These are phyloP conservation scores for Platycnemis pennipes DNA, from an alignment of 2,888 invertebrate genomes.

Conservation along the genomic window DNA sequence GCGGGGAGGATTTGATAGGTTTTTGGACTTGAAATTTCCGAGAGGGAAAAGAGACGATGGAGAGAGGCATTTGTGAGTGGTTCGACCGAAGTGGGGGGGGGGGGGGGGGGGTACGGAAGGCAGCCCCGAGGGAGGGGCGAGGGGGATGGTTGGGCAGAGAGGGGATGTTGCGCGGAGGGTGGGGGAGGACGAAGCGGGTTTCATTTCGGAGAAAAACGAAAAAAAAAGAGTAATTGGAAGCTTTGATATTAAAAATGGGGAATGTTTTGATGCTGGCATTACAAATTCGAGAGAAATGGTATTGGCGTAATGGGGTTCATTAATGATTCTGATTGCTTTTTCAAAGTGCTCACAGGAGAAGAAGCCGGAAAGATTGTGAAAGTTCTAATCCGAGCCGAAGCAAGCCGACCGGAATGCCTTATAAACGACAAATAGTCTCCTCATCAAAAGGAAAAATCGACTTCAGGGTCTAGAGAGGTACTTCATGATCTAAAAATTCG, in stretches of 20 bases:
- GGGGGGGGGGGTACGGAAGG: background rate
- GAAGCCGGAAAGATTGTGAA: conserved; percentile 16
- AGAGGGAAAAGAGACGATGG: background rate
- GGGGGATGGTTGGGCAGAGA: background rate
- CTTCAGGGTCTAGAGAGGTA: background rate
- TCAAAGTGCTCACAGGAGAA: conserved; percentile 6
- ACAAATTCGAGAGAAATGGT: conserved; percentile 22
- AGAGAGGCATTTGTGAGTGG: conserved; percentile 2
- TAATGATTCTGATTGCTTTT: conserved; percentile 45
- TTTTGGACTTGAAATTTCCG: background rate
- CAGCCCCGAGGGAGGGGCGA: background rate
- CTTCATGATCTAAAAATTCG: background rate
- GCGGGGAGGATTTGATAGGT: background rate
- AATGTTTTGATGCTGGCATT: conserved; percentile 39
- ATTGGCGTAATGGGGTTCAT: conserved; percentile 54
- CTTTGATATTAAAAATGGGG: conserved; percentile 49
- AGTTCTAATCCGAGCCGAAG: conserved; percentile 26
- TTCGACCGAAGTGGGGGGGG: background rate
- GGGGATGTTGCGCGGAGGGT: background rate
- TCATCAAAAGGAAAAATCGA: conserved; percentile 11
- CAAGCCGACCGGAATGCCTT: background rate
- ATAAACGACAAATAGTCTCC: background rate
- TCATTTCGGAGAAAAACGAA: conserved; percentile 25
- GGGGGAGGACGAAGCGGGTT: background rate
- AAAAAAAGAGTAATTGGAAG: conserved; percentile 36